Evolutionary conservation across 30 jellyfish, hydroid and myxozoan species (phyloP), one percentile per base, ranked within the genome.

Genomic region (Chironex yamaguchii): DNA sequence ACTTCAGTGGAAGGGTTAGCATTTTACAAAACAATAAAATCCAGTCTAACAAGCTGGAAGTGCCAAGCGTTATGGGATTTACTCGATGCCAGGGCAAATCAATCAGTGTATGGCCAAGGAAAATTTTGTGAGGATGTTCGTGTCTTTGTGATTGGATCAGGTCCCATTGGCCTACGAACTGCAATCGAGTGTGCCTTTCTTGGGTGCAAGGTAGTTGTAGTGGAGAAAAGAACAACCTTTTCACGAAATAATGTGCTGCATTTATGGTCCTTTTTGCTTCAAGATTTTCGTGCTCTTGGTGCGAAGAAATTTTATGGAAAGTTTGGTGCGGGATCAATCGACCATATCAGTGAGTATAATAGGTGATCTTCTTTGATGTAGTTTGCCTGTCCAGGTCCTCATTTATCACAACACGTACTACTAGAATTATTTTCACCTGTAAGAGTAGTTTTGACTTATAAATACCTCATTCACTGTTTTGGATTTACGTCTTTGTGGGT

Each of bases 11-110:
- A 88, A 25, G 88, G 89, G 0, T 36, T 21, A 23, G 88, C 68
- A 29, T 63, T 87, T 81, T 92, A 86, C 31, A 50, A 79, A 30
- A 79, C 48, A 63, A 34, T 92, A 27, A 92, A 92, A 74, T 36
- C 96, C 21, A 81, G 82, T 12, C 66, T 92, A 25, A 92, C 96
- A 67, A 74, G 96, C 29, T 92, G 98, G 98, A 87, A 81, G 53
- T 92, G 97, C 49, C 98, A 92, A 89, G 87, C 98, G 2, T 51
- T 92, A 6, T 92, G 98, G 98, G 98, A 92, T 50, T 67, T 92
- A 54, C 35, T 92, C 54, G 95, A 92, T 67, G 54, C 91, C 25
- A 72, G 91, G 36, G 89, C 91, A 4, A 92, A 87, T 50, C 97
- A 86, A 33, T 81, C 79, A 25, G 98, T 84, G 62, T 92, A 92